These are phyloP conservation scores for Pogonognathellus flavescens DNA, from an alignment of 1,140 invertebrate genomes.

Conservation along the genomic window DNA sequence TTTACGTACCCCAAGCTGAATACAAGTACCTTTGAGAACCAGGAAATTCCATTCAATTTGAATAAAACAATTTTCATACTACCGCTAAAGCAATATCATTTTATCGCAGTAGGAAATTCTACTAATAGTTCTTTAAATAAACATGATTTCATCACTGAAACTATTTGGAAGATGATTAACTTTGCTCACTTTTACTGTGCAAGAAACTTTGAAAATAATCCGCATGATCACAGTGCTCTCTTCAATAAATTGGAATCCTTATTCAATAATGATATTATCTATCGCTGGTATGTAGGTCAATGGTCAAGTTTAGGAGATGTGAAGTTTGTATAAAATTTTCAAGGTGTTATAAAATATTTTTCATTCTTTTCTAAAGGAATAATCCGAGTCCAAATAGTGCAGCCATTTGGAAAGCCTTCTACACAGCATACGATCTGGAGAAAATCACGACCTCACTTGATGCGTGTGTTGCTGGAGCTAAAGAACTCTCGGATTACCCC, in stretches of 20 bases:
- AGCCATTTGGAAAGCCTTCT: conserved; percentile 25
- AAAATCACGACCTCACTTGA: conserved; percentile 38
- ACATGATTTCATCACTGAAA: conserved; percentile 37
- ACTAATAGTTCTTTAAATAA: background rate
- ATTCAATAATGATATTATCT: conserved; percentile 54
- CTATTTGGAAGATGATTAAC: conserved; percentile 54
- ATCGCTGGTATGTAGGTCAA: conserved; percentile 18
- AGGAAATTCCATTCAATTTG: background rate
- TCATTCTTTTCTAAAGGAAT: background rate
- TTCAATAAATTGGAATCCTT: conserved; percentile 36
- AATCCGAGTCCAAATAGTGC: background rate
- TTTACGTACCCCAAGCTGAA: background rate
- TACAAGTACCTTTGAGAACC: no score
- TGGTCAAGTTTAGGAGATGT: background rate
- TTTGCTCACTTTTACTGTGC: conserved; percentile 56
- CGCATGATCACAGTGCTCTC: conserved; percentile 36
- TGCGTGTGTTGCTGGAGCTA: conserved; percentile 49
- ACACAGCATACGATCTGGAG: conserved; percentile 23
- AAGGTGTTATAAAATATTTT: background rate
- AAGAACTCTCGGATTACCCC: conserved; percentile 48
- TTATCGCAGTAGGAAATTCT: background rate
- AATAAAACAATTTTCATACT: background rate
- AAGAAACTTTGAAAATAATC: conserved; percentile 27
- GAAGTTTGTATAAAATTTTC: background rate
- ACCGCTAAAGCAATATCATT: background rate